Evolutionary conservation across 2,797 vertebrate species (phyloP), one percentile per base, ranked within the genome.

Genomic region (Argya squamiceps): DNA sequence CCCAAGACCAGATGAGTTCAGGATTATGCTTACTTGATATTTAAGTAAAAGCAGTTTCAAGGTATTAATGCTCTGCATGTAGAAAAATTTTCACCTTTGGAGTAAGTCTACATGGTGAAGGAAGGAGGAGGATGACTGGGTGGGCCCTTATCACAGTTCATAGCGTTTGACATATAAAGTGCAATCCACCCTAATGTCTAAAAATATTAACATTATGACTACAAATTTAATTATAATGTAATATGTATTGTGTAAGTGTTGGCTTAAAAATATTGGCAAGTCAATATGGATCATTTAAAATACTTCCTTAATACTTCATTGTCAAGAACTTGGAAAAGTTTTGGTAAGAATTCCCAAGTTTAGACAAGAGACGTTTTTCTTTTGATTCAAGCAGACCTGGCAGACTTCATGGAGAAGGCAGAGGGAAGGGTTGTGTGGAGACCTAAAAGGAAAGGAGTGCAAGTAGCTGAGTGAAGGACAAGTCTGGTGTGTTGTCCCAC

Each of bases 251-350:
- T 55, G 10, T 63, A 71, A 75, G 26, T 53, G 34, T 59, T 75
- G 80, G 7, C 44, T 32, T 95, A 65, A 75, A 90, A 85, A 41
- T 46, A 50, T 21, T 22, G 27, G 37, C 41, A 80, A 89, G 50
- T 71, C 55, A 59, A 16, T 59, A 29, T 59, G 41, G 50, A 21
- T 87, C 2, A 59, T 59, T 92, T 49, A 44, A 83, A 70, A 47
- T 62, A 71, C 43, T 50, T 76, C 21, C 27, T 37, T 32, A 80
- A 53, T 44, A 26, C 15, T 47, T 21, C 27, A 30, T 73, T 32
- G n/a, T 46, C 20, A 76, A 55, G 69, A 55, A 46, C 41, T 60
- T 47, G 30, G 36, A 73, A 69, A 10, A 8, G 3, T 68, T 77
- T 84, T 73, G 16, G 16, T 64, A 71, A 73, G 49, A 73, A 24